These are phyloP conservation scores for Chelonoidis abingdonii DNA, from an alignment of 2,113 vertebrate species.

Conservation along the genomic window DNA sequence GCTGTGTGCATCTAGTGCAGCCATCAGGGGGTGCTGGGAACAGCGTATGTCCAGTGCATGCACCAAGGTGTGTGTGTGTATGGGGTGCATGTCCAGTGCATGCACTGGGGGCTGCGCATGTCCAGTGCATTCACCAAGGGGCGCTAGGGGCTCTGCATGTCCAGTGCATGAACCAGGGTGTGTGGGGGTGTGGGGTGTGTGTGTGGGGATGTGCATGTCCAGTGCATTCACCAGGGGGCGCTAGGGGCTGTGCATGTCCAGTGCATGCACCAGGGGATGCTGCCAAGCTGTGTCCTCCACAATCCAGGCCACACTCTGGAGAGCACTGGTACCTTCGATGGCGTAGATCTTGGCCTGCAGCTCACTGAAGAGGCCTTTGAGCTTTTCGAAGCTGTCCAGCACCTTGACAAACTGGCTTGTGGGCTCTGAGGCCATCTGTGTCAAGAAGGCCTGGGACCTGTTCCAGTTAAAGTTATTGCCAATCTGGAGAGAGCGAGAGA, in stretches of 20 bases:
- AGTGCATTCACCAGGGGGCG: neutral
- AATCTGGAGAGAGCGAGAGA: slow-evolving; percentile 22
- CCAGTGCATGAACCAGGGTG: neutral
- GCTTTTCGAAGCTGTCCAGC: slow-evolving; percentile 70
- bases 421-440: slow-evolving; percentile 61
- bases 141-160: neutral
- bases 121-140: too few relatives aligned
- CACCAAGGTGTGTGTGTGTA: rapidly evolving
- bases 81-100: rapidly evolving
- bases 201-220: too few relatives aligned
- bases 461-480: slow-evolving; percentile 24
- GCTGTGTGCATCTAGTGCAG: neutral
- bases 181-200: too few relatives aligned
- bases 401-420: slow-evolving; percentile 54
- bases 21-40: neutral
- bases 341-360: slow-evolving; percentile 82
- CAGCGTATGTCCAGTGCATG: neutral
- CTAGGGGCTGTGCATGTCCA: neutral
- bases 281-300: neutral
- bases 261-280: neutral
- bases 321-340: slow-evolving; percentile 79
- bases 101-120: neutral
- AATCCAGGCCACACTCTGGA: neutral
- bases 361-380: slow-evolving; percentile 75
- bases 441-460: neutral